A percentile compares a stretch with the other conserved stretches of the same genome.
These are phyloP conservation scores for Ptychadena robeensis DNA, from an alignment of 2,797 vertebrate species.

Conservation along the genomic window DNA sequence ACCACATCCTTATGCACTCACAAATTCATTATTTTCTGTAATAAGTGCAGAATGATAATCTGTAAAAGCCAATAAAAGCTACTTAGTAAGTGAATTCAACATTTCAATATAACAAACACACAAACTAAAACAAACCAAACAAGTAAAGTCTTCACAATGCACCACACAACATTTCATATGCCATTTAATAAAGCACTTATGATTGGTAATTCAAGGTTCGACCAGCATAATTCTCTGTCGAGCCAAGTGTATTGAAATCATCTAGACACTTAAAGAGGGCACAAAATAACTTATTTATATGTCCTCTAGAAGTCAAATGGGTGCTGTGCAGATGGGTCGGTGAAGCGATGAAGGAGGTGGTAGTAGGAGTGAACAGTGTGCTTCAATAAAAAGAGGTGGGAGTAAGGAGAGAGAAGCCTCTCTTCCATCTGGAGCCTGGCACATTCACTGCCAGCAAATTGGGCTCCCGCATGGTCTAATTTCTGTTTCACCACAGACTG, in stretches of 20 bases:
- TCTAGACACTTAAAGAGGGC: background rate
- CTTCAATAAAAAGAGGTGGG: constrained; percentile 36
- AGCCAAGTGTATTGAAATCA: background rate
- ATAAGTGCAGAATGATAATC: background rate
- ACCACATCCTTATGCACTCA: background rate
- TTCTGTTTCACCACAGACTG: constrained; percentile 81
- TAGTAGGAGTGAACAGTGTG: constrained; percentile 26
- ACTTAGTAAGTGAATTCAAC: background rate
- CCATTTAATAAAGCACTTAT: background rate
- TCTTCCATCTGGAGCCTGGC: constrained; percentile 66
- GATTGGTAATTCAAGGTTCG: background rate
- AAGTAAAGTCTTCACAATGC: background rate
- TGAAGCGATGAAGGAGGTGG: constrained; percentile 16
- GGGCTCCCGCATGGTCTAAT: constrained; percentile 89
- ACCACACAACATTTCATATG: background rate
- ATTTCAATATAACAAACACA: no score
- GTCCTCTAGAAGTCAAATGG: constrained; percentile 17
- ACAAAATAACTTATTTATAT: constrained; percentile 8
- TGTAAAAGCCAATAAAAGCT: background rate
- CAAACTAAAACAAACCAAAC: no score
- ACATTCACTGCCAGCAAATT: constrained; percentile 79
- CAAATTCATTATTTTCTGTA: background rate
- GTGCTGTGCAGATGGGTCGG: background rate
- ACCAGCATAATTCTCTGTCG: background rate
- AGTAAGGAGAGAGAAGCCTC: constrained; percentile 73